These are phyloP conservation scores for Tetropium fuscum DNA, from an alignment of 2,888 invertebrate species.

Conservation along the genomic window DNA sequence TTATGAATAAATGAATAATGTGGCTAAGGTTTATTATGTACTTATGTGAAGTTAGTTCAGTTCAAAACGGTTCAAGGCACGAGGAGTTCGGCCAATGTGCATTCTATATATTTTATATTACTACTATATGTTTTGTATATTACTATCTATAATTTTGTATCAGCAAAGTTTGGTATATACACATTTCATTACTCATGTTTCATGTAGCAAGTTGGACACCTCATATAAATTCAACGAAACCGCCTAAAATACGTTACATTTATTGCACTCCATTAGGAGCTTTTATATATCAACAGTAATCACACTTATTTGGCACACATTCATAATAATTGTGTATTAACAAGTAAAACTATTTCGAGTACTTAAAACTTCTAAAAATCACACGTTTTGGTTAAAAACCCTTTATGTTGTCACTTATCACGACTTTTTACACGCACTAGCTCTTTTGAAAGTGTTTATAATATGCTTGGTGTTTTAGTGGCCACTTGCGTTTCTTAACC, in stretches of 20 bases:
- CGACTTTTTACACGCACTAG: constrained; percentile 46
- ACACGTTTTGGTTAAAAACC: constrained; percentile 34
- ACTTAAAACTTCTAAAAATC: constrained; percentile 25
- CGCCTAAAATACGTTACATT: constrained; percentile 23
- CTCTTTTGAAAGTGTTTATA: constrained; percentile 33
- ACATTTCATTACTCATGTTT: no score
- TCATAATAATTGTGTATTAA: constrained; percentile 21
- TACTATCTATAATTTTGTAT: no score
- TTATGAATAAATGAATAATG: no score
- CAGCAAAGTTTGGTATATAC: no score
- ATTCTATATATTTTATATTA: no score
- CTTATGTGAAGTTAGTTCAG: no score
- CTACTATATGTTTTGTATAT: no score
- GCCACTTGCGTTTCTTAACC: constrained; percentile 38
- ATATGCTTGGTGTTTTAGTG: constrained; percentile 23
- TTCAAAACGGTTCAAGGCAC: no score
- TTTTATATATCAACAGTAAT: constrained; percentile 39
- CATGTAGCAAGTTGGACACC: constrained; percentile 26
- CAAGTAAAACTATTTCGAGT: constrained; percentile 13
- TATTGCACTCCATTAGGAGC: constrained; percentile 37
- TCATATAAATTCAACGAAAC: constrained; percentile 5
- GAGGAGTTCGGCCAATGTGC: no score
- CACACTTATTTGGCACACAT: constrained; percentile 39
- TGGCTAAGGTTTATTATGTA: no score
- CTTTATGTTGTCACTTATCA: constrained; percentile 38